Base-by-base conservation (phyloP, 2,888 invertebrate genomes). In the Amaurobius ferox region DNA sequence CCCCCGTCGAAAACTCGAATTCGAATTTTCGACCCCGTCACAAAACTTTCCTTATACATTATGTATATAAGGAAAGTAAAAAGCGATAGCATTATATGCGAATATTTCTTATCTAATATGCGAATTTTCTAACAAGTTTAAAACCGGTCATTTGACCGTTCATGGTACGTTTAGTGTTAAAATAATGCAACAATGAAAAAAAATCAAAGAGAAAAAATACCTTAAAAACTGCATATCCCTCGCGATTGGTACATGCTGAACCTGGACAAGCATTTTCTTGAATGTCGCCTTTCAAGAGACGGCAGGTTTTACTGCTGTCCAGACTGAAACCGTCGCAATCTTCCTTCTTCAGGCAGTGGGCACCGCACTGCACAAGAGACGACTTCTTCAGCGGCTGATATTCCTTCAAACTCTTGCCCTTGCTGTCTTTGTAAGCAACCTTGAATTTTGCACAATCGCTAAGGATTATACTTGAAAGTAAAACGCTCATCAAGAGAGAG, bases 251-350 rank as follows among this genome's bases (percentile, higher is more conserved):
- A 28, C 81, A 83, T 0, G 23, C 81, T 0, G n/a, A 29, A 23
- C 81, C 71, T 1, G 81, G 81, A 26, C 81, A 83, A 11, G 40
- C 70, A 13, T 32, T 64, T 32, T 83, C 71, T 30, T 48, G 29
- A 6, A 83, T 76, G 7, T 48, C 0, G 2, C 76, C 76, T 28
- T 64, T 76, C 6, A 83, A 28, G 9, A 76, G 64, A 23, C 81
- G 32, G 64, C 81, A 83, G 11, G 48, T 76, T 30, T 35, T 39
- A 3, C 19, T 30, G 19, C 61, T 68, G 28, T 83, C 81, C 29
- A 83, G 29, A 19, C 76, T 83, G 81, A 83, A 83, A 2, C 81
- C 81, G 28, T 83, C 64, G 7, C 81, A 83, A 5, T 76, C 71
- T 1, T 44, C 19, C 19, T 48, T 76, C 48, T 62, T 39, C n/a